Evolutionary conservation across 2,113 vertebrate genomes (phyloP).

Genomic region (Cynoglossus semilaevis): DNA sequence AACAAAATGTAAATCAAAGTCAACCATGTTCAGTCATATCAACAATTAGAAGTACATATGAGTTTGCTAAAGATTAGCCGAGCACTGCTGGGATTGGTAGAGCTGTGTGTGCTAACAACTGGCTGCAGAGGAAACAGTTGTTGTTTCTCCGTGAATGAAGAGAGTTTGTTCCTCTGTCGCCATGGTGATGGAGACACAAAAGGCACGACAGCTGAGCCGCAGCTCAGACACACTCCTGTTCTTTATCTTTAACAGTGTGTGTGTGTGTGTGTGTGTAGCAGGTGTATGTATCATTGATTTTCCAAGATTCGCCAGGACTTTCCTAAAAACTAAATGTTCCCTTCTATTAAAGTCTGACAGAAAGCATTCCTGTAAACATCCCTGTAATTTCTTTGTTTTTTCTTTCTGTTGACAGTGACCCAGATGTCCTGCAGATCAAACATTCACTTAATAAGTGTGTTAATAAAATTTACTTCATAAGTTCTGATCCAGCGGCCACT

Average conservation of each 20-base stretch:
- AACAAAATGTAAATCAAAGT: no score
- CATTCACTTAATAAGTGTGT: no score
- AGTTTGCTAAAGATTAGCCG: no score
- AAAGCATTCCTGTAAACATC: no score
- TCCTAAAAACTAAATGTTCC: no score
- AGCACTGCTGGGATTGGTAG: no score
- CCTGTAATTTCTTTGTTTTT: not conserved
- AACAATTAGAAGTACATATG: no score
- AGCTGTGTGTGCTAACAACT: conserved; percentile 11
- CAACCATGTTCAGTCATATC: no score
- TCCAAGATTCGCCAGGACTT: no score
- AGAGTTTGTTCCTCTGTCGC: conserved; percentile 17
- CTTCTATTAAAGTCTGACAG: no score
- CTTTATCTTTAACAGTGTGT: not conserved
- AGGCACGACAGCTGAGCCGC: conserved; percentile 49
- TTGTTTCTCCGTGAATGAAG: conserved; percentile 34
- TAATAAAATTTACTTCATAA: no score
- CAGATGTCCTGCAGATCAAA: not conserved
- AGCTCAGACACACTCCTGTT: conserved; percentile 4
- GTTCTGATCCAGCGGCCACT: no score
- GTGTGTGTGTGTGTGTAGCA: conserved; percentile 13
- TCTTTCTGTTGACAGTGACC: not conserved
- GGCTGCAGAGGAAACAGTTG: conserved; percentile 33
- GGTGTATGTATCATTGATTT: not conserved
- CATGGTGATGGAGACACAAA: conserved; percentile 35